phyloP scores from a whole-genome alignment of 2,113 vertebrate genomes.

The Psilopogon haemacephalus region DNA sequence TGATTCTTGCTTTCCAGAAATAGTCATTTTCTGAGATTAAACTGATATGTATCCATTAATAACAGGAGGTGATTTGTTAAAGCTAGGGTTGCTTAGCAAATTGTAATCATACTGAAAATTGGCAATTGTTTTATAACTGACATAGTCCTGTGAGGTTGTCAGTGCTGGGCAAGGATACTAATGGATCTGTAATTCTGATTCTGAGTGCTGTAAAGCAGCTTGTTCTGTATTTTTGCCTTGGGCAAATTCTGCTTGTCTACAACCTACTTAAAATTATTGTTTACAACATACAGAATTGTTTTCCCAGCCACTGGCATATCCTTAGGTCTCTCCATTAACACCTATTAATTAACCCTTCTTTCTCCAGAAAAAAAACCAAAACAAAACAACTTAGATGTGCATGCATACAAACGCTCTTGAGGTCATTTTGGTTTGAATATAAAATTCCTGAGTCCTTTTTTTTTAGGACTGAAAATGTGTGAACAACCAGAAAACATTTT shows the following conservation, averaged over 20 bases:
- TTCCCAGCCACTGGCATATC: neutral
- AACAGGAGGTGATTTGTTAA: slow-evolving; percentile 1
- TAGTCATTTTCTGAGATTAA: neutral
- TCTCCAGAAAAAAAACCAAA: neutral
- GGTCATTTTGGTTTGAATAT: neutral
- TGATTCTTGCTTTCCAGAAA: neutral
- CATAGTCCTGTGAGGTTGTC: neutral
- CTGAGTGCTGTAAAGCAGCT: neutral
- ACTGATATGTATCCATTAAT: neutral
- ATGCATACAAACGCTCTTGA: neutral
- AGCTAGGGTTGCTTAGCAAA: neutral
- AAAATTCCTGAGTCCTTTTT: neutral
- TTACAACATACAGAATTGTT: neutral
- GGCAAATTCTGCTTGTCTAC: neutral
- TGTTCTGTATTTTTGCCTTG: neutral
- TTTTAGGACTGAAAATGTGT: neutral
- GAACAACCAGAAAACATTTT: neutral
- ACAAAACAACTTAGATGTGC: neutral
- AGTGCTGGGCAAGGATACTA: neutral
- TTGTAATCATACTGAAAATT: neutral
- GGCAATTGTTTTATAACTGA: neutral
- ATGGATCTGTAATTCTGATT: neutral
- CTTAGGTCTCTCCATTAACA: neutral
- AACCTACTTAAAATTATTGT: neutral
- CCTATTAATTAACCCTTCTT: neutral